Evolutionary conservation across 2,113 vertebrate genomes (phyloP).

Genomic region (Scomber japonicus): DNA sequence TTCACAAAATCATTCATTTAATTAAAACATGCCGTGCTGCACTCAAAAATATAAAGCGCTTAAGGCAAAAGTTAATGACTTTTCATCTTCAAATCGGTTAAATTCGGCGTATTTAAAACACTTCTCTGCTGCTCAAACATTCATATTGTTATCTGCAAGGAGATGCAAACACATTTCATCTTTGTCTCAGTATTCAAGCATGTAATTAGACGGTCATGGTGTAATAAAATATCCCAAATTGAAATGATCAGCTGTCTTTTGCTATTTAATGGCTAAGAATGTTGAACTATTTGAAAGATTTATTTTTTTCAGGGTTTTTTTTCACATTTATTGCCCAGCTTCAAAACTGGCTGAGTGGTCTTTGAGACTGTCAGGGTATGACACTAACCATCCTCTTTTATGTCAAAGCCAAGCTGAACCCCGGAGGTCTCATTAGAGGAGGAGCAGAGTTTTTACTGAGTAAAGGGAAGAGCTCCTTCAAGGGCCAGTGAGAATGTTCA

Average conservation of each 20-base stretch:
- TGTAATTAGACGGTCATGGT: constrained; percentile 53
- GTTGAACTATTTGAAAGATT: constrained; percentile 4
- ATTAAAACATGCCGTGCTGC: constrained; percentile 31
- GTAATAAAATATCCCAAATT: constrained; percentile 30
- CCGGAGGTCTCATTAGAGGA: constrained; percentile 79
- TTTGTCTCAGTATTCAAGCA: constrained; percentile 50
- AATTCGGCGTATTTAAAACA: constrained; percentile 42
- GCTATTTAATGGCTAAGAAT: constrained; percentile 6
- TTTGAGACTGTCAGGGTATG: constrained; percentile 46
- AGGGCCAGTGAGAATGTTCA: constrained; percentile 68
- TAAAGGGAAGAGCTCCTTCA: constrained; percentile 63
- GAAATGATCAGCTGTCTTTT: constrained; percentile 32
- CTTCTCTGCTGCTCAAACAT: constrained; percentile 42
- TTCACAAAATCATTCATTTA: constrained; percentile 41
- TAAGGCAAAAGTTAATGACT: constrained; percentile 51
- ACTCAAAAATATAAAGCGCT: constrained; percentile 35
- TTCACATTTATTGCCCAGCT: constrained; percentile 22
- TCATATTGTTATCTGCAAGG: constrained; percentile 53
- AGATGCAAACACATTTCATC: constrained; percentile 45
- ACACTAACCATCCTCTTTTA: constrained; percentile 54
- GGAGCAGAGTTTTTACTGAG: constrained; percentile 59
- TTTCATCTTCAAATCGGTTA: constrained; percentile 31
- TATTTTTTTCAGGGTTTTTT: constrained; percentile 17
- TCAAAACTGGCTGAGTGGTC: constrained; percentile 39
- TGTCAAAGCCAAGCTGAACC: constrained; percentile 67